Evolutionary conservation across 2,888 invertebrate genomes (phyloP).

Genomic region (Tetropium fuscum): DNA sequence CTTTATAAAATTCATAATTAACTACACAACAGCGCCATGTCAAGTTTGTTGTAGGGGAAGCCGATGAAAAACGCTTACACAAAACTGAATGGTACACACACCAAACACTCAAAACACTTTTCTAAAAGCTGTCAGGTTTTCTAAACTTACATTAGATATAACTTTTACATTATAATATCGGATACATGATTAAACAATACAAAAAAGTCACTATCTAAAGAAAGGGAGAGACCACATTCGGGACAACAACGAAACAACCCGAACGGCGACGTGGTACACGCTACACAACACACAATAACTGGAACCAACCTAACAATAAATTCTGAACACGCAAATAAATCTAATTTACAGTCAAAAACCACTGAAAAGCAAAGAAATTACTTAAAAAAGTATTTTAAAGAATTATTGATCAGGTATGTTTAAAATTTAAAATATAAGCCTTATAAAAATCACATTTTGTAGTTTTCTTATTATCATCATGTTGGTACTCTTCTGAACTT

Average conservation of each 20-base stretch:
- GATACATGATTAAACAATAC: constrained; percentile 68
- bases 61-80: constrained; percentile 36
- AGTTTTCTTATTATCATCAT: too few relatives aligned
- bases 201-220: constrained; percentile 64
- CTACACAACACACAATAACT: too few relatives aligned
- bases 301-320: too few relatives aligned
- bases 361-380: too few relatives aligned
- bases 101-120: constrained; percentile 11
- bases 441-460: too few relatives aligned
- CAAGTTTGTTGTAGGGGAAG: constrained; percentile 44
- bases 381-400: too few relatives aligned
- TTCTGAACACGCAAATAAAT: too few relatives aligned
- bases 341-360: too few relatives aligned
- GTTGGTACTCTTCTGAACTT: too few relatives aligned
- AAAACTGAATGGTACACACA: constrained; percentile 25
- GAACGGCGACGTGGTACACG: constrained; percentile 5
- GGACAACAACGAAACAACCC: constrained; percentile 27
- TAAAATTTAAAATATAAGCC: too few relatives aligned
- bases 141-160: constrained; percentile 56
- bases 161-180: constrained; percentile 66
- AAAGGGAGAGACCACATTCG: constrained; percentile 57
- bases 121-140: neutral
- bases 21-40: constrained; percentile 52
- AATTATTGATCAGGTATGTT: too few relatives aligned
- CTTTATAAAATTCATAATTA: constrained; percentile 32